Evolutionary conservation across 2,797 vertebrate genomes (phyloP).

Genomic region (Muraenolepis orangiensis): DNA sequence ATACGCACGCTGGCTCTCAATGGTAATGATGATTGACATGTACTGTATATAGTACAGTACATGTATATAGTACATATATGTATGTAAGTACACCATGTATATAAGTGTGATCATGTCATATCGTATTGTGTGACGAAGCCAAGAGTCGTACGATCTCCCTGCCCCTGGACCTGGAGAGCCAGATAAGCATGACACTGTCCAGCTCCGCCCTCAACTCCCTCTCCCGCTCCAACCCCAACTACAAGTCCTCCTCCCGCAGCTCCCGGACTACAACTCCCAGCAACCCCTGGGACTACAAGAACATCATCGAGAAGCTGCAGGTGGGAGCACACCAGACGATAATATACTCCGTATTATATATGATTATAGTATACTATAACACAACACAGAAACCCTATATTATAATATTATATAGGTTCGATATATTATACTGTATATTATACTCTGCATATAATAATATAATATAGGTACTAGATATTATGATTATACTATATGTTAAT

Average conservation of each 20-base stretch:
- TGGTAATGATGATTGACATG: too few relatives aligned
- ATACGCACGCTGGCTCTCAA: conserved; percentile 84
- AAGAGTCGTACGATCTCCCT: conserved; percentile 85
- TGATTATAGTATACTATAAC: not conserved
- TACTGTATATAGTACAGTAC: too few relatives aligned
- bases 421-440: not conserved
- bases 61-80: too few relatives aligned
- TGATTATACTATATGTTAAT: too few relatives aligned
- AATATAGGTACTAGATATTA: too few relatives aligned
- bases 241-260: conserved; percentile 75
- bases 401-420: too few relatives aligned
- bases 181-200: conserved; percentile 82
- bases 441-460: not conserved
- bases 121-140: conserved; percentile 58
- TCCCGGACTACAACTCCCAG: conserved; percentile 68
- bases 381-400: not conserved
- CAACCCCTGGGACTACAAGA: conserved; percentile 98
- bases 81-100: too few relatives aligned
- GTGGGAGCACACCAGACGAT: conserved; percentile 49
- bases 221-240: conserved; percentile 78
- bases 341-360: too few relatives aligned
- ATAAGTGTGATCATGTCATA: too few relatives aligned
- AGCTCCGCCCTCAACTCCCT: conserved; percentile 68
- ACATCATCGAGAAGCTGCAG: conserved; percentile 97
- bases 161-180: conserved; percentile 87